These are phyloP conservation scores for Thunnus albacares DNA, from an alignment of 2,797 vertebrate genomes.

Conservation along the genomic window DNA sequence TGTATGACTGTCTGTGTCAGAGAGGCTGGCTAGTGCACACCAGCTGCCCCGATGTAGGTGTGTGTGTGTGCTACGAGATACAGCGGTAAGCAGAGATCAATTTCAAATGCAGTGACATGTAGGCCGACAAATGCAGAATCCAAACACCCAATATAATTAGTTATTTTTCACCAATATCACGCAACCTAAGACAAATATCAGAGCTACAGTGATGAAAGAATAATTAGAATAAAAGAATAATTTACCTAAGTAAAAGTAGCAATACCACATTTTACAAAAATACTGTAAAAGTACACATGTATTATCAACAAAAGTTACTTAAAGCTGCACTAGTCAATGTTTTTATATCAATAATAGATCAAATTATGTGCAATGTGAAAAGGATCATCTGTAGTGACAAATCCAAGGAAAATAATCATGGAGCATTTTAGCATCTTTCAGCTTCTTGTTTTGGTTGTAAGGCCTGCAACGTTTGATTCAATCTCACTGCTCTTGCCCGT, in stretches of 20 bases:
- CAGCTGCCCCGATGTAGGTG: constrained; percentile 44
- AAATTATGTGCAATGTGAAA: too few species aligned
- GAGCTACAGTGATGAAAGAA: neutral
- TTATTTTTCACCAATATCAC: neutral
- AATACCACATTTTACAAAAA: neutral
- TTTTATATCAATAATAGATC: too few species aligned
- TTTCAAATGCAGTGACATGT: neutral
- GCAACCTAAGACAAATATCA: neutral
- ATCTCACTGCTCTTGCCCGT: too few species aligned
- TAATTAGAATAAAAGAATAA: too few species aligned
- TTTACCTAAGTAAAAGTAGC: neutral
- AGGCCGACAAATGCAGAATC: neutral
- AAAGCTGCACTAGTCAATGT: too few species aligned
- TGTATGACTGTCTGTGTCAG: constrained; percentile 64
- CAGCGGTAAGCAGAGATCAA: neutral
- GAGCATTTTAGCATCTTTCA: too few species aligned
- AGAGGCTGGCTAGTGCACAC: constrained; percentile 43
- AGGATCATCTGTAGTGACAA: too few species aligned
- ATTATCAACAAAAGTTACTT: too few species aligned
- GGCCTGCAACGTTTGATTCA: too few species aligned
- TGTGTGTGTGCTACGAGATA: constrained; percentile 10
- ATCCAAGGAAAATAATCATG: too few species aligned
- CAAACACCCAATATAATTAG: neutral
- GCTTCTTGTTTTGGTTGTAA: too few species aligned
- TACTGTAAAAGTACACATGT: too few species aligned